Percentiles rank a stretch among this genome's conserved stretches.
These are phyloP conservation scores for Choloepus hoffmanni DNA, from an alignment of 2,113 vertebrate species.

Conservation along the genomic window DNA sequence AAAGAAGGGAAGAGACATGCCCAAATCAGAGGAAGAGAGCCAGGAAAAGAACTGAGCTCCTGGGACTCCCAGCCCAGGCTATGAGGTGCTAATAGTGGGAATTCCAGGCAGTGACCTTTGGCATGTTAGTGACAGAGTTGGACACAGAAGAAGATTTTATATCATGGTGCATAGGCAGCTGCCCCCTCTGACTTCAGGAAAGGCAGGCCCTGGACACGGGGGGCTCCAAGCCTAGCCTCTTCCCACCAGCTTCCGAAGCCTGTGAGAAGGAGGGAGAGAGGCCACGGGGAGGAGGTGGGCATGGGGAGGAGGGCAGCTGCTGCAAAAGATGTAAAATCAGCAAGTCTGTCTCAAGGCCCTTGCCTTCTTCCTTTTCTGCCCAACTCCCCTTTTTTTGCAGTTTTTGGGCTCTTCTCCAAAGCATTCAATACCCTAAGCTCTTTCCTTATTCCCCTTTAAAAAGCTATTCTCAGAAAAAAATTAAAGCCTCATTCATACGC, in stretches of 20 bases:
- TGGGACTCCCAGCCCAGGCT: background rate
- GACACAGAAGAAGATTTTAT: background rate
- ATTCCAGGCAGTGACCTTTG: background rate
- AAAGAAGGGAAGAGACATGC: background rate
- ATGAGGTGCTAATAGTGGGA: background rate
- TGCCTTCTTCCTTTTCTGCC: background rate
- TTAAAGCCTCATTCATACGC: constrained; percentile 28
- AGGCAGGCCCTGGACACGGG: background rate
- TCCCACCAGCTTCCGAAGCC: background rate
- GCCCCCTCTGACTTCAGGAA: background rate
- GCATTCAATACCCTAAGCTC: background rate
- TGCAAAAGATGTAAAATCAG: background rate
- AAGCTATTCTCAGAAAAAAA: background rate
- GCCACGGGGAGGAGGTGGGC: background rate
- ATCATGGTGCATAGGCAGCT: background rate
- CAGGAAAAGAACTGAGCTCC: background rate
- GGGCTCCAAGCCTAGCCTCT: background rate
- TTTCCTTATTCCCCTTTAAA: background rate
- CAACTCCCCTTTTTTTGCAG: background rate
- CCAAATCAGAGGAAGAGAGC: constrained; percentile 5
- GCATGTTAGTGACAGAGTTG: background rate
- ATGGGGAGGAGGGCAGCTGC: too few relatives aligned
- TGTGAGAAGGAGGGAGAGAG: background rate
- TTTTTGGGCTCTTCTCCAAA: background rate
- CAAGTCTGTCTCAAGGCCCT: background rate